phyloP scores from a whole-genome alignment of 2,113 vertebrate genomes.

The Struthidea cinerea region DNA sequence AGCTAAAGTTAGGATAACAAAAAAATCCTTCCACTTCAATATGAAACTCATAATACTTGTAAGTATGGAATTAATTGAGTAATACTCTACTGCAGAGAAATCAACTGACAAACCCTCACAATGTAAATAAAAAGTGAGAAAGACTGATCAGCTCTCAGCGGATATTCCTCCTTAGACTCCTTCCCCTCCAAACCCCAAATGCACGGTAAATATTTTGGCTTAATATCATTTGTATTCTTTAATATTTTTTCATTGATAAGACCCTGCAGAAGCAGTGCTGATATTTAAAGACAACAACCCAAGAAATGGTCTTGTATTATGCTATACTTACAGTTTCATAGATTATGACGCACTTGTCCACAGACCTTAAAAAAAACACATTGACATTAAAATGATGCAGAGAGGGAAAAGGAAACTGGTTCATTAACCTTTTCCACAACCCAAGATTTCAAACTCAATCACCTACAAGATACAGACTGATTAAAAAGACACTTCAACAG shows the following conservation, averaged over 20 bases:
- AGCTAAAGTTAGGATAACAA: neutral
- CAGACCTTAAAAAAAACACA: conserved; percentile 75
- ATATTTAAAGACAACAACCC: neutral
- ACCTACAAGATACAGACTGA: neutral
- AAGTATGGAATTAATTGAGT: neutral
- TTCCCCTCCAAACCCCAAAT: neutral
- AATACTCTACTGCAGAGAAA: neutral
- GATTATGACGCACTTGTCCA: conserved; percentile 85
- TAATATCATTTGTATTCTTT: neutral
- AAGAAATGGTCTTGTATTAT: neutral
- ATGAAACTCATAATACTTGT: neutral
- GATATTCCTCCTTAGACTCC: neutral
- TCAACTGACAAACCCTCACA: neutral
- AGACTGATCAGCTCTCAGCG: neutral
- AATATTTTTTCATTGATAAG: neutral
- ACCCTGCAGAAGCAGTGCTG: neutral
- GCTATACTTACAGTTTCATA: conserved; percentile 80
- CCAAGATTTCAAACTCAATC: neutral
- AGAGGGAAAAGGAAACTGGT: neutral
- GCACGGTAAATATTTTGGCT: neutral
- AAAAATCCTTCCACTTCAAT: neutral
- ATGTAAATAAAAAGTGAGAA: neutral
- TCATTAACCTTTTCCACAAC: neutral
- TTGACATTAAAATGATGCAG: neutral
- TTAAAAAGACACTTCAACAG: neutral